Evolutionary conservation across 2,888 invertebrate genomes (phyloP), one percentile per base, ranked within the genome.

Genomic region (Idaea biselata): DNA sequence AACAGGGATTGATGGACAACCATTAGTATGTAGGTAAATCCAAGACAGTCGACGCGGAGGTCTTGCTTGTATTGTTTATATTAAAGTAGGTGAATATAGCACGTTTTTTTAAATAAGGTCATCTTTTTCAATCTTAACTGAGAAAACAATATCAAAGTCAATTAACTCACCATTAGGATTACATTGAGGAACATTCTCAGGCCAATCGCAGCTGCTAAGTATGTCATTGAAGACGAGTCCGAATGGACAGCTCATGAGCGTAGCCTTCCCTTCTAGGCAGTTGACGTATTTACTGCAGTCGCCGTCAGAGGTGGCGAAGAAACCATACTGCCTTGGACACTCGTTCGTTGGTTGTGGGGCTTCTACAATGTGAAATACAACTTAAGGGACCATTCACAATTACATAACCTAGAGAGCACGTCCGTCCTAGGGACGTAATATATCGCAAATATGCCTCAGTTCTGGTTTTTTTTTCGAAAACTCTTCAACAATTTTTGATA

Each of bases 231-330:
- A 89, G 1, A 76, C 89, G 7, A 88, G 69, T 1, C 89, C 89
- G 11, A 70, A 60, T 0, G 89, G 86, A 64, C 89, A 90, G 33
- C 75, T 63, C 87, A 87, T 87, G 31, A 81, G 16, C 2, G 73
- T 80, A 4, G 83, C 81, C 55, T 66, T 66, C 8, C 88, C 88
- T 61, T 78, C 77, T 56, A 84, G 78, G 69, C 89, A 89, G 73
- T 80, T 80, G 0, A 83, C 63, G 67, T 80, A 89, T 65, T 75
- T 73, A 67, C 84, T 83, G 72, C 89, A 89, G 62, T 86, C 84
- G 1, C 75, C 78, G 25, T 76, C 75, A 16, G 72, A 65, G 25
- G 77, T 60, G 1, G 83, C 60, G 71, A 80, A 88, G 63, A 74
- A 78, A 1, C 87, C 88, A 60, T 79, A 79, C 59, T 73, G 76